A percentile compares a stretch with the other conserved stretches of the same genome.
Evolutionary conservation across 2,113 vertebrate genomes (phyloP).

Genomic region (Sphaerodactylus townsendi): DNA sequence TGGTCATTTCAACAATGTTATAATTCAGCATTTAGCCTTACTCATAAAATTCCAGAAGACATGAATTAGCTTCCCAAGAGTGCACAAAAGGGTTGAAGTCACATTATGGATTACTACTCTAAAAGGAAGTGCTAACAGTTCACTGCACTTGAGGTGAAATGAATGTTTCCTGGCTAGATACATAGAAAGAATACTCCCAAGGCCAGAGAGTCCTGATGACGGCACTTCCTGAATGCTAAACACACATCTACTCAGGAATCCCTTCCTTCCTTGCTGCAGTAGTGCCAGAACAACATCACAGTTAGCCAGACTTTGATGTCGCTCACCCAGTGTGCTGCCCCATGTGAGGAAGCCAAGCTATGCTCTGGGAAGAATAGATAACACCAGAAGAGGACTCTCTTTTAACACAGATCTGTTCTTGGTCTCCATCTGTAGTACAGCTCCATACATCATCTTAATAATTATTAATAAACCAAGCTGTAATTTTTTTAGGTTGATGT

Average conservation of each 20-base stretch:
- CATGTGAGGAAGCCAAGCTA: constrained; percentile 45
- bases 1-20: constrained; percentile 9
- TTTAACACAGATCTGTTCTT: constrained; percentile 47
- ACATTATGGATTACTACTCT: constrained; percentile 34
- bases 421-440: constrained; percentile 15
- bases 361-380: constrained; percentile 65
- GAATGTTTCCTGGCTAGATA: constrained; percentile 45
- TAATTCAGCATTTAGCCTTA: constrained; percentile 22
- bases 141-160: constrained; percentile 37
- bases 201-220: constrained; percentile 43
- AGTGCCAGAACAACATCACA: constrained; percentile 55
- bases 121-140: constrained; percentile 40
- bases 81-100: background rate
- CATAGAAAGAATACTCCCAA: constrained; percentile 46
- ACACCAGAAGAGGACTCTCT: constrained; percentile 40
- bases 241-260: constrained; percentile 65
- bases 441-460: constrained; percentile 13
- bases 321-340: constrained; percentile 29
- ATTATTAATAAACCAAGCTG: background rate
- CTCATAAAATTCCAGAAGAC: constrained; percentile 9
- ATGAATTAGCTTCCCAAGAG: constrained; percentile 5
- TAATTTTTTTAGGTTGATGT: background rate
- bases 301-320: too few species aligned
- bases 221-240: constrained; percentile 73
- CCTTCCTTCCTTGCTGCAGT: constrained; percentile 78